These are phyloP conservation scores for Sinotaia quadrata DNA, from an alignment of 2,888 invertebrate genomes.

Conservation along the genomic window DNA sequence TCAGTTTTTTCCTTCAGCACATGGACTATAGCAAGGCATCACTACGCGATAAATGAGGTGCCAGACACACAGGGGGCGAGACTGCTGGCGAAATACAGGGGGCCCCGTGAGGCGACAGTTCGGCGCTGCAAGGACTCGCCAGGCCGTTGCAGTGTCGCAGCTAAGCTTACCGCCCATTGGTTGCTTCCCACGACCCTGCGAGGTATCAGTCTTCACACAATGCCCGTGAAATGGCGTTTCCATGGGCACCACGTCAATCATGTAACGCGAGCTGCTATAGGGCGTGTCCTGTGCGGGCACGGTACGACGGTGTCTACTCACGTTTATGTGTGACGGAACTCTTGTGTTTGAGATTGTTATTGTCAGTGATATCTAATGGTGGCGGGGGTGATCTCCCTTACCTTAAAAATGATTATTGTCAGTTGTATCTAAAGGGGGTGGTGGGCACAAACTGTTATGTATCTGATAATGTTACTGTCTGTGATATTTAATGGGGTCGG, in stretches of 20 bases:
- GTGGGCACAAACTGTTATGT: too few species aligned
- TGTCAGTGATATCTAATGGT: too few species aligned
- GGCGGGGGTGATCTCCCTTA: too few species aligned
- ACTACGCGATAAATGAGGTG: too few species aligned
- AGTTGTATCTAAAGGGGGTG: too few species aligned
- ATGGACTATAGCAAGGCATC: too few species aligned
- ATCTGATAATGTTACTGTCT: too few species aligned
- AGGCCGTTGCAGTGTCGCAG: constrained; percentile 8
- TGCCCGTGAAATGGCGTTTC: constrained; percentile 63
- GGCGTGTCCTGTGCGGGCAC: constrained; percentile 43
- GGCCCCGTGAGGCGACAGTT: constrained; percentile 3
- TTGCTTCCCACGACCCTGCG: constrained; percentile 53
- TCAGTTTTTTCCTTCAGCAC: too few species aligned
- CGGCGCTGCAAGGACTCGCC: constrained; percentile 2
- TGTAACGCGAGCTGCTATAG: constrained; percentile 53
- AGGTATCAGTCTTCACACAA: constrained; percentile 61
- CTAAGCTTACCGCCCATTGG: constrained; percentile 51
- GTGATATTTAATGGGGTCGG: too few species aligned
- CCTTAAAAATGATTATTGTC: too few species aligned
- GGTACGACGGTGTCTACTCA: neutral
- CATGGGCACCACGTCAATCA: constrained; percentile 67
- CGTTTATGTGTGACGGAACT: too few species aligned
- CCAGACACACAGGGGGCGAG: neutral
- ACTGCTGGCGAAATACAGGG: neutral
- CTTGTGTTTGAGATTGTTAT: too few species aligned